Evolutionary conservation across 2,888 invertebrate genomes (phyloP), one percentile per base, ranked within the genome.

Genomic region (Ariolimax columbianus): DNA sequence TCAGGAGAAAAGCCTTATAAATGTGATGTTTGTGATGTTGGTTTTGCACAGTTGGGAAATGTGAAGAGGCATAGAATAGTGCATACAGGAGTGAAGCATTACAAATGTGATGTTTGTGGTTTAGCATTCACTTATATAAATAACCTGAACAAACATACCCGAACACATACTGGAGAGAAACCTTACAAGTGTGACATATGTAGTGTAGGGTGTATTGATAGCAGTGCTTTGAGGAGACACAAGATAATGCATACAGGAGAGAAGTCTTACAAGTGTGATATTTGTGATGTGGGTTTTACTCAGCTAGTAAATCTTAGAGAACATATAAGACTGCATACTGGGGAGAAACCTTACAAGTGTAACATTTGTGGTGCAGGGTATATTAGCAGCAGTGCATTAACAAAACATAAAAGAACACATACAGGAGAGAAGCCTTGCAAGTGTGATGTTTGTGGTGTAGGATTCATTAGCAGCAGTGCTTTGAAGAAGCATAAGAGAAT

Each of bases 391-490:
- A 26, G 40, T 3, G 26, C 17, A 23, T 26, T 72, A 40, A 72
- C 38, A 14, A 30, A 40, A 1, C 72, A 72, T 26, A 38, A 19
- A 30, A 36, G 72, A 72, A 72, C 40, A 17, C 72, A 72, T 40
- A 72, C 72, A 72, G 72, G 72, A 72, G 72, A 72, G 72, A 72
- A 40, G 26, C 72, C 72, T 26, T 72, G 40, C 23, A 72, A 72
- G 40, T 72, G 72, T 72, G 38, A 72, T 14, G 40, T 40, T 23
- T 72, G 72, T 72, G 72, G 72, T 40, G 72, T 40, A 23, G 38
- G 40, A 19, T 72, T 72, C 40, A 9, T 40, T 72, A 3, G 1
- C 0, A 17, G 26, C 9, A n/a, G 40, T 23, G 26, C 7, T 6
- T 26, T 72, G 26, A 38, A 72, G 4, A 4, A 26, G 0, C 72